Percentiles rank a stretch among this genome's conserved stretches.
phyloP scores from a whole-genome alignment of 2,113 vertebrate genomes.

The Gobiocypris rarus region DNA sequence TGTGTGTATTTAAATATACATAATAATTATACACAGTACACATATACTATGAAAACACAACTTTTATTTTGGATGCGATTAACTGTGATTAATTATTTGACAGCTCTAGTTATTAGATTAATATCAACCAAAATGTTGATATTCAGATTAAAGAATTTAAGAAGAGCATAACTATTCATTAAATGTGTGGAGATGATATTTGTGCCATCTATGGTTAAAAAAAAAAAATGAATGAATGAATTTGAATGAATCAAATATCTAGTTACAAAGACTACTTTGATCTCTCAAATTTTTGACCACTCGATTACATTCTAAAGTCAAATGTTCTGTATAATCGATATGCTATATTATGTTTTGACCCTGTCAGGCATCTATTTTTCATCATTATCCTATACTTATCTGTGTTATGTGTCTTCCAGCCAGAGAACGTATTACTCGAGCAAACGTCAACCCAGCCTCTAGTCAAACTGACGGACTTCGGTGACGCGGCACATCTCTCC shows the following conservation, averaged over 20 bases:
- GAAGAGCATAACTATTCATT: no score
- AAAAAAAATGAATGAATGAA: no score
- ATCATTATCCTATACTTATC: neutral
- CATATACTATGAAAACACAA: no score
- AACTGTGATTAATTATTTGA: no score
- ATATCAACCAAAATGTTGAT: no score
- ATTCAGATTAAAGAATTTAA: no score
- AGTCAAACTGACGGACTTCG: conserved; percentile 92
- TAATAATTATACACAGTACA: no score
- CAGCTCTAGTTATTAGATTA: no score
- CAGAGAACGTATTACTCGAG: conserved; percentile 94
- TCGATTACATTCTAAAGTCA: neutral
- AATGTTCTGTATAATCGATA: neutral
- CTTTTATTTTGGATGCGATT: no score
- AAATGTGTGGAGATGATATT: no score
- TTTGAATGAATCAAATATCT: neutral
- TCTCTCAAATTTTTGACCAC: neutral
- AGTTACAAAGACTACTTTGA: neutral
- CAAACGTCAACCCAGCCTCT: conserved; percentile 83
- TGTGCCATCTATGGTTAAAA: neutral
- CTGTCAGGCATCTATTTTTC: neutral
- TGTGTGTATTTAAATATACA: no score
- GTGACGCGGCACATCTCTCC: conserved; percentile 90
- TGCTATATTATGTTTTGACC: neutral
- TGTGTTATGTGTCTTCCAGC: conserved; percentile 70